Evolutionary conservation across 2,888 invertebrate species (phyloP), one percentile per base, ranked within the genome.

Genomic region (Pyrocoelia pectoralis): DNA sequence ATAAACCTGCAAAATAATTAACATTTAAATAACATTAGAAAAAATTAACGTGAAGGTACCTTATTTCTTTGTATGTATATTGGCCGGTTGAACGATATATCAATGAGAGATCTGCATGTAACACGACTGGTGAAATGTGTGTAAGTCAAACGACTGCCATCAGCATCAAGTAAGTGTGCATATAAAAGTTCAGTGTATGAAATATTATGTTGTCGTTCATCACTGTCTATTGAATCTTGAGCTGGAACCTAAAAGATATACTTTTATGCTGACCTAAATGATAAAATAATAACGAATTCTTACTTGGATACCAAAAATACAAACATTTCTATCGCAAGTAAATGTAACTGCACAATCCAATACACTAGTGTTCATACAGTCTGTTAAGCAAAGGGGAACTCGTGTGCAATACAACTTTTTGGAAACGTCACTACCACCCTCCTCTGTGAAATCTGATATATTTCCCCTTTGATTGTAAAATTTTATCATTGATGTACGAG

Each of bases 111-210:
- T 14, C 89, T 85, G 79, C 87, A 90, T n/a, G 86, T 85, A 66
- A 92, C 93, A 68, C 91, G 86, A 68, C 88, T 89, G 52, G 92
- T 91, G 76, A 90, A 93, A 81, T 93, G 93, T 0, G 91, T 92
- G 80, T 93, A 93, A 0, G 93, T 92, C 72, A 93, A 86, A 2
- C 93, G 84, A 50, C 90, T 89, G 3, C 92, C 92, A 80, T 92
- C 91, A 17, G 88, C 88, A 81, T 93, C 93, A 73, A 92, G 84
- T 61, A 94, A 84, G 81, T 93, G 91, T 12, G 93, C 92, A 78
- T 93, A 93, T 51, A 93, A 83, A 68, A 93, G 86, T 83, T 93
- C 93, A 9, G 89, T 89, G 81, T 94, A 93, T 0, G 77, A 69
- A 8, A 66, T 56, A 52, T 68, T 83, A 78, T 71, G 81, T 79